A percentile compares a stretch with the other conserved stretches of the same genome.
These are phyloP conservation scores for Ochropleura plecta DNA, from an alignment of 2,888 invertebrate genomes.

Conservation along the genomic window DNA sequence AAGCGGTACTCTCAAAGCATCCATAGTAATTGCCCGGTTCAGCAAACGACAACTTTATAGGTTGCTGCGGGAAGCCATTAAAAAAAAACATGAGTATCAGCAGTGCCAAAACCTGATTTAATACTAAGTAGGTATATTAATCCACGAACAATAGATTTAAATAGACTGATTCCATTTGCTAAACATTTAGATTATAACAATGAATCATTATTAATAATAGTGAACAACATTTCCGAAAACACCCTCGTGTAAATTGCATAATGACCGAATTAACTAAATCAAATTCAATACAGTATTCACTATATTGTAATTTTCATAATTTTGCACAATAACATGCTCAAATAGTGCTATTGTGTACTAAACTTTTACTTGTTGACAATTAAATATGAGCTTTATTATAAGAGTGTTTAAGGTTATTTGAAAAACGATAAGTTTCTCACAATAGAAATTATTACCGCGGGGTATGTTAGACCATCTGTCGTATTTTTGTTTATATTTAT, in stretches of 20 bases:
- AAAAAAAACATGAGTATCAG: neutral
- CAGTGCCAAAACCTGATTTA: neutral
- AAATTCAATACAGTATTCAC: constrained; percentile 45
- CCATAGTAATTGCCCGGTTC: too few relatives aligned
- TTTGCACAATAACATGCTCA: constrained; percentile 59
- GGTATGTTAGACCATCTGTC: constrained; percentile 83
- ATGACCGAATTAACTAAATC: constrained; percentile 51
- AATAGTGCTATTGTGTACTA: constrained; percentile 66
- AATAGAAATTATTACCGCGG: constrained; percentile 74
- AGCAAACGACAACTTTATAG: too few relatives aligned
- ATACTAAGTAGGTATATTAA: neutral
- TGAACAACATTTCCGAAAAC: constrained; percentile 12
- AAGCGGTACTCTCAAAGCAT: too few relatives aligned
- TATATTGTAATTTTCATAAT: constrained; percentile 50
- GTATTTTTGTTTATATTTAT: constrained; percentile 72
- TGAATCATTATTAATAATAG: neutral
- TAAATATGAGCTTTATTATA: constrained; percentile 47
- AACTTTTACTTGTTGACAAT: constrained; percentile 6
- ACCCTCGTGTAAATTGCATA: constrained; percentile 26
- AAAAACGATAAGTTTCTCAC: constrained; percentile 71
- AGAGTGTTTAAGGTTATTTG: constrained; percentile 34
- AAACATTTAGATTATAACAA: constrained; percentile 15
- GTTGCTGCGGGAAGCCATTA: too few relatives aligned
- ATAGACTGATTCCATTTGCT: constrained; percentile 16
- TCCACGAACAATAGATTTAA: neutral